A percentile compares a stretch with the other conserved stretches of the same genome.
Evolutionary conservation across 2,797 vertebrate genomes (phyloP).

Genomic region (Arnoldichthys spilopterus): DNA sequence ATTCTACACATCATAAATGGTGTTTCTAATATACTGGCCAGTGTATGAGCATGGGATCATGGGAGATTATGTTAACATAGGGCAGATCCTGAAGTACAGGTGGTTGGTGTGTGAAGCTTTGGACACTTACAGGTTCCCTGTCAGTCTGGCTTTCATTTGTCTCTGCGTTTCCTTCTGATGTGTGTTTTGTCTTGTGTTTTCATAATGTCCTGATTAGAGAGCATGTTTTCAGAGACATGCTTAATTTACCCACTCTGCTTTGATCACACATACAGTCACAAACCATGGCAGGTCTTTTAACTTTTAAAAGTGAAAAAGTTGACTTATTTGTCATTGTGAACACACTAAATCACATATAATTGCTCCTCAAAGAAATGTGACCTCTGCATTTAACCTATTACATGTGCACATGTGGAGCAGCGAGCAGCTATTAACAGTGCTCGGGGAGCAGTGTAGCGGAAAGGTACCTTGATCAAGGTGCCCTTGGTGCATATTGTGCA

Average conservation of each 20-base stretch:
- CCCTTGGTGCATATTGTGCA: neutral
- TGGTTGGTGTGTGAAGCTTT: neutral
- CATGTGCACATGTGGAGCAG: too few relatives aligned
- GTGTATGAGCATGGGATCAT: too few relatives aligned
- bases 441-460: too few relatives aligned
- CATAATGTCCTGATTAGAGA: neutral
- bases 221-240: neutral
- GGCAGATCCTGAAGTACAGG: neutral
- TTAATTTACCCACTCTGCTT: neutral
- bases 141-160: neutral
- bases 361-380: too few relatives aligned
- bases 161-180: neutral
- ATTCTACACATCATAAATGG: too few relatives aligned
- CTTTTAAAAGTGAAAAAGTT: too few relatives aligned
- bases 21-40: too few relatives aligned
- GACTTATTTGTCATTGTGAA: too few relatives aligned
- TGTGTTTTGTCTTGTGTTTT: slow-evolving; percentile 5
- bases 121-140: neutral
- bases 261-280: neutral
- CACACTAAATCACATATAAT: too few relatives aligned
- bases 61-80: neutral
- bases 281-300: neutral
- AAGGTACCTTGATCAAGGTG: too few relatives aligned
- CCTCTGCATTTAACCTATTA: too few relatives aligned
- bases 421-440: too few relatives aligned